phyloP scores from a whole-genome alignment of 2,113 vertebrate species.

The Tenrec ecaudatus region DNA sequence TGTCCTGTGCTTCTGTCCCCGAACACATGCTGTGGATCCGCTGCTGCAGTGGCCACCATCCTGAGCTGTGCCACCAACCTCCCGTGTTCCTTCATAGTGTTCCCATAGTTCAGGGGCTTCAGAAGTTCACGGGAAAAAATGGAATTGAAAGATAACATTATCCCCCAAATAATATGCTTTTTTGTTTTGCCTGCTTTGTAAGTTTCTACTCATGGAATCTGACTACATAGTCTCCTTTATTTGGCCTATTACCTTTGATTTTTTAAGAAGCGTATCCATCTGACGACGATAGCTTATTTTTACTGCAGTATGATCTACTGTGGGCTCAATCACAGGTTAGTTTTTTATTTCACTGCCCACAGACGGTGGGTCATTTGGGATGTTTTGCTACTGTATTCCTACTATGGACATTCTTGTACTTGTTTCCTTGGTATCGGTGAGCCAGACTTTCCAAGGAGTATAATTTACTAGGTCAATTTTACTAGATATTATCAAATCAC shows the following conservation, averaged over 20 bases:
- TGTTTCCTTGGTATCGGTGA: not conserved
- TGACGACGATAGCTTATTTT: not conserved
- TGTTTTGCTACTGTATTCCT: not conserved
- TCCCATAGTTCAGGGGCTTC: not conserved
- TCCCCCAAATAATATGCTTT: not conserved
- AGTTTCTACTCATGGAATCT: not conserved
- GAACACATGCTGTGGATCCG: not conserved
- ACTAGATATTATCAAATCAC: not conserved
- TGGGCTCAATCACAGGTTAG: not conserved
- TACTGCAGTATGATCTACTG: not conserved
- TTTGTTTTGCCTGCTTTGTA: conserved; percentile 30
- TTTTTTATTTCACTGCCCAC: not conserved
- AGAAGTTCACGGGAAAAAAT: too few relatives aligned
- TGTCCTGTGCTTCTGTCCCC: not conserved
- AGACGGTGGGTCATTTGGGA: not conserved
- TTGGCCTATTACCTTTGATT: not conserved
- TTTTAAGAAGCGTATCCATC: not conserved
- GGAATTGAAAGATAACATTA: too few relatives aligned
- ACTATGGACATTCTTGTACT: not conserved
- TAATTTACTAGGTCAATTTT: conserved; percentile 21
- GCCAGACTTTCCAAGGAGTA: not conserved
- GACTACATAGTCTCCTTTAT: not conserved
- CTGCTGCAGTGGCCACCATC: not conserved
- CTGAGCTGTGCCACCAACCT: not conserved
- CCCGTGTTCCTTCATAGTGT: not conserved